These are phyloP conservation scores for Xiphias gladius DNA, from an alignment of 2,113 vertebrate species.

Conservation along the genomic window DNA sequence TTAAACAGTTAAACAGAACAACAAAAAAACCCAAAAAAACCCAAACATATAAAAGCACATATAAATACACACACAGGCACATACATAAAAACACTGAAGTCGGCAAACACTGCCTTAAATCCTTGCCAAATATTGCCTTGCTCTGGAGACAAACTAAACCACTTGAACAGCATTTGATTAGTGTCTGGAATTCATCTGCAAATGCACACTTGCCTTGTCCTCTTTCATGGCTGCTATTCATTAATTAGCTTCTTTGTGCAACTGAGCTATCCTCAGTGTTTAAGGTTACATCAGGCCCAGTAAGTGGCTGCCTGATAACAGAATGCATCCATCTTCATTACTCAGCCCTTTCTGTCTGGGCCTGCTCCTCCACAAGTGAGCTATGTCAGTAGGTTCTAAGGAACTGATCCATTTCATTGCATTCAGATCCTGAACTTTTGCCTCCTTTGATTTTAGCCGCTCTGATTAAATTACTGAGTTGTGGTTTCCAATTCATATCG, in stretches of 20 bases:
- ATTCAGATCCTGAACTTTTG: constrained; percentile 94
- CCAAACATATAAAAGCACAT: constrained; percentile 39
- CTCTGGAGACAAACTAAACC: constrained; percentile 81
- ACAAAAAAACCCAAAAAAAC: not conserved
- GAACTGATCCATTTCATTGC: constrained; percentile 93
- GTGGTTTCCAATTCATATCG: constrained; percentile 53
- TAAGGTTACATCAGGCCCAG: constrained; percentile 97
- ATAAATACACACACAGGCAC: constrained; percentile 64
- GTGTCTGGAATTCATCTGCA: constrained; percentile 92
- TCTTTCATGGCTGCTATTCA: constrained; percentile 91
- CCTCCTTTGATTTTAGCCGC: constrained; percentile 90
- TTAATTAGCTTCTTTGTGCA: constrained; percentile 98
- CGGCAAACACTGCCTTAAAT: constrained; percentile 62
- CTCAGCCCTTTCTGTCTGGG: constrained; percentile 90
- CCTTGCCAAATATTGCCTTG: constrained; percentile 61
- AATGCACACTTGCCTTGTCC: constrained; percentile 91
- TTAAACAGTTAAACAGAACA: not conserved
- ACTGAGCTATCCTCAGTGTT: constrained; percentile 95
- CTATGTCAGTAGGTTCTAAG: constrained; percentile 89
- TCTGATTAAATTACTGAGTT: constrained; percentile 88
- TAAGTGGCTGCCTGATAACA: constrained; percentile 98
- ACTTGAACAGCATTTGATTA: constrained; percentile 90
- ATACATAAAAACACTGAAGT: constrained; percentile 49
- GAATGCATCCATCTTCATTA: constrained; percentile 99
- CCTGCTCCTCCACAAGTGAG: constrained; percentile 90